phyloP scores from a whole-genome alignment of 2,888 invertebrate species.

The Vandiemenella viatica region DNA sequence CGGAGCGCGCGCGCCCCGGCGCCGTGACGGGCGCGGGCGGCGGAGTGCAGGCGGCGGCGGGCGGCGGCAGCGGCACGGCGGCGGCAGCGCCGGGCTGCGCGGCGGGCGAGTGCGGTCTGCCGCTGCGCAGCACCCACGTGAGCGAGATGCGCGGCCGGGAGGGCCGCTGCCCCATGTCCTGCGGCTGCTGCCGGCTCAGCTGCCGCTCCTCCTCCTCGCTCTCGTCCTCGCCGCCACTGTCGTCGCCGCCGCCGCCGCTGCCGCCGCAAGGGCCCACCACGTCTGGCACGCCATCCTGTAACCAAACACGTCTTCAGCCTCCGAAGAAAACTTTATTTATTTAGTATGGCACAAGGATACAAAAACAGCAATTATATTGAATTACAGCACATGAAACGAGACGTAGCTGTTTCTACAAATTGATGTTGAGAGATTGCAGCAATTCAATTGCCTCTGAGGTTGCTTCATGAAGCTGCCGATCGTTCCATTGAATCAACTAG shows the following conservation, averaged over 20 bases:
- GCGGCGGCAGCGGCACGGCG: slow-evolving; percentile 9
- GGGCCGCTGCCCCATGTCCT: slow-evolving; percentile 26
- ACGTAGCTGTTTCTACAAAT: too few relatives aligned
- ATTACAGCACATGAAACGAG: too few relatives aligned
- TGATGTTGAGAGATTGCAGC: too few relatives aligned
- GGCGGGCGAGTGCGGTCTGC: slow-evolving; percentile 22
- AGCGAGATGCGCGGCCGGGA: slow-evolving; percentile 51
- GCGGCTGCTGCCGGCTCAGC: slow-evolving; percentile 5
- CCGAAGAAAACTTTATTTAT: too few relatives aligned
- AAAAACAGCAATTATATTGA: too few relatives aligned
- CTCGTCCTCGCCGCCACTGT: slow-evolving; percentile 4
- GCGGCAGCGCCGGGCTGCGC: slow-evolving; percentile 10
- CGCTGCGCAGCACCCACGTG: slow-evolving; percentile 58
- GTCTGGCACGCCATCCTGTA: slow-evolving; percentile 14
- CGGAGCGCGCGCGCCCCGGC: slow-evolving; percentile 14
- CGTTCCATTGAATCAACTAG: too few relatives aligned
- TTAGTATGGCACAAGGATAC: too few relatives aligned
- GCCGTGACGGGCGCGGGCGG: background rate
- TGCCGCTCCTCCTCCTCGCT: slow-evolving; percentile 7
- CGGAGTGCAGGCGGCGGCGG: slow-evolving; percentile 1
- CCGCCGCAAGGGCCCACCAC: slow-evolving; percentile 14
- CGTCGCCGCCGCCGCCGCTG: slow-evolving; percentile 7
- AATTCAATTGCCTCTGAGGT: too few relatives aligned
- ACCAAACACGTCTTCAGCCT: too few relatives aligned
- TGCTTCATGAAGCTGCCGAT: too few relatives aligned